Evolutionary conservation across 1,140 invertebrate species (phyloP).

Genomic region (Cydia strobilella): DNA sequence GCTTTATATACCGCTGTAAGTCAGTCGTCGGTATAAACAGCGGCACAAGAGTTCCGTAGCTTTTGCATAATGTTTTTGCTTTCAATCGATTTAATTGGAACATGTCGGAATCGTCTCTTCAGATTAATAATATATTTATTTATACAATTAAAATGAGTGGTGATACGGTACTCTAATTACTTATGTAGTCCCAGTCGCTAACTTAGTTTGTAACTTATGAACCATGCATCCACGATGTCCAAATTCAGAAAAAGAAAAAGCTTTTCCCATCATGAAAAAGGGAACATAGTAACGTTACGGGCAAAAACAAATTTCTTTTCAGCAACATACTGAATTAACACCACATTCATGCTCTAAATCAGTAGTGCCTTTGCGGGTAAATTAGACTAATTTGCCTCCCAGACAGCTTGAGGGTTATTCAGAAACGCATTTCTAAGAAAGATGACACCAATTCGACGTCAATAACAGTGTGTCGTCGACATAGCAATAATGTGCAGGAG

Average conservation of each 20-base stretch:
- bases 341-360: constrained; percentile 24
- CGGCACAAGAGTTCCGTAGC: not conserved
- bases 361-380: constrained; percentile 24
- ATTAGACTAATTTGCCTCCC: constrained; percentile 25
- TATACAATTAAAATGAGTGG: not conserved
- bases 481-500: not conserved
- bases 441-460: not conserved
- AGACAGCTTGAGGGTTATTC: not conserved
- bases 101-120: too few species aligned
- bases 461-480: not conserved
- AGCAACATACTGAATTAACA: constrained; percentile 23
- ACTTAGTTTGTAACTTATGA: not conserved
- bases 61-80: not conserved
- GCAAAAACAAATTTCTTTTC: constrained; percentile 28
- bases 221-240: not conserved
- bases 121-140: not conserved
- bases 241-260: not conserved
- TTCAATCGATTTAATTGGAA: not conserved
- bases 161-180: not conserved
- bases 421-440: not conserved
- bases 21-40: not conserved
- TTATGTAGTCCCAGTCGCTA: not conserved
- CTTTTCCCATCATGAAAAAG: not conserved
- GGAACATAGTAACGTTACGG: not conserved
- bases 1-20: not conserved